Conservation (phyloP, 1,140 invertebrate genomes). For the Lerema accius region DNA sequence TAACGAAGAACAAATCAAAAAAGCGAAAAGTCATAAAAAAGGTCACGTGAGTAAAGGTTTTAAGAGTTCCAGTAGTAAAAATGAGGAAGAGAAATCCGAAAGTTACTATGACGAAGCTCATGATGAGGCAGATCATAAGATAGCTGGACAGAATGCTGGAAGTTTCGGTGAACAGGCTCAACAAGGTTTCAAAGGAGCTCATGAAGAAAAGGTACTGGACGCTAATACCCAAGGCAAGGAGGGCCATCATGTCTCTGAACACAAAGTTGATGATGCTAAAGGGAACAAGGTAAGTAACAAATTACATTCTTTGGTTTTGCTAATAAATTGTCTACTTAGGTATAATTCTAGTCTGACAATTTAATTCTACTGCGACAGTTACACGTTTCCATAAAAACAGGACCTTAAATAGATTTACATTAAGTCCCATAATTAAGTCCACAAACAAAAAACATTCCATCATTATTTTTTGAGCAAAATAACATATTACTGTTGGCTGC, state of each 20-base stretch:
- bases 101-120: constrained; percentile 87
- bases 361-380: no score
- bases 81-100: constrained; percentile 86
- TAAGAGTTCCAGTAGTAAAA: constrained; percentile 86
- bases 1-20: constrained; percentile 81
- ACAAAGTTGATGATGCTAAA: constrained; percentile 81
- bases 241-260: constrained; percentile 80
- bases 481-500: no score
- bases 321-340: no score
- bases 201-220: constrained; percentile 82
- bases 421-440: no score
- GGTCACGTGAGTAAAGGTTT: constrained; percentile 86
- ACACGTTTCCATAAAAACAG: no score
- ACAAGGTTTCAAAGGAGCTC: constrained; percentile 83
- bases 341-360: no score
- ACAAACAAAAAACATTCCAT: no score
- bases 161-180: constrained; percentile 82
- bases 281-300: constrained; percentile 75
- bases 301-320: not conserved
- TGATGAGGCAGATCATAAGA: constrained; percentile 84
- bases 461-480: no score
- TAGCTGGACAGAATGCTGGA: constrained; percentile 81
- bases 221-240: constrained; percentile 82
- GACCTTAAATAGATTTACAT: no score
- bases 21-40: constrained; percentile 85